Evolutionary conservation across 2,888 invertebrate species (phyloP), one percentile per base, ranked within the genome.

Genomic region (Pyrocoelia pectoralis): DNA sequence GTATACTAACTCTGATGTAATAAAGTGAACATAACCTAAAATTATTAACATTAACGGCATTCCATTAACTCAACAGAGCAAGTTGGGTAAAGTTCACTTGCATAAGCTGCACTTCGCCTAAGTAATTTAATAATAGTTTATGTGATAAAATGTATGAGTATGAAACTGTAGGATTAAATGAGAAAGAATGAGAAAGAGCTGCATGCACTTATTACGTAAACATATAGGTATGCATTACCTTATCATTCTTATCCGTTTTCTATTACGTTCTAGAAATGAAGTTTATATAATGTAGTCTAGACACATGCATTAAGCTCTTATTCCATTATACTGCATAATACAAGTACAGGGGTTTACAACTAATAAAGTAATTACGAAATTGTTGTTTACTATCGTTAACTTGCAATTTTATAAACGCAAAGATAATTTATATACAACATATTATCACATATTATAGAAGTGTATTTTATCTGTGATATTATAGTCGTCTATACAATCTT

Each of bases 121-220:
- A 57, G 56, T 55, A 57, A 48, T 57, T 58, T 63, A 63, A 63
- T 63, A 54, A 54, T 49, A 58, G 58, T 63, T 63, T 58, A 63
- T 55, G 56, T 28, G 58, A 58, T 38, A 48, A 50, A 41, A 49
- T 55, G 41, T 48, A 54, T 63, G 24, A 24, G 24, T 63, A 58
- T 54, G 58, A 33, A 33, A n/a, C 10, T 50, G 41, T 49, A 57
- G 51, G 53, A 54, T 58, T 58, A 58, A 29, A 41, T 33, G 29
- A 40, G 12, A 58, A 48, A 52, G 55, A 55, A 55, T 51, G 51
- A 40, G 28, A 50, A 52, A 41, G 43, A 61, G 28, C 41, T 55
- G 49, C 2, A 33, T 33, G 33, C 33, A 33, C 33, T 33, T 33
- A 33, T n/a, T 55, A 12, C 56, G 55, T 61, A 61, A 55, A 61